These are phyloP conservation scores for Troides oblongomaculatus DNA, from an alignment of 2,888 invertebrate genomes.

Conservation along the genomic window DNA sequence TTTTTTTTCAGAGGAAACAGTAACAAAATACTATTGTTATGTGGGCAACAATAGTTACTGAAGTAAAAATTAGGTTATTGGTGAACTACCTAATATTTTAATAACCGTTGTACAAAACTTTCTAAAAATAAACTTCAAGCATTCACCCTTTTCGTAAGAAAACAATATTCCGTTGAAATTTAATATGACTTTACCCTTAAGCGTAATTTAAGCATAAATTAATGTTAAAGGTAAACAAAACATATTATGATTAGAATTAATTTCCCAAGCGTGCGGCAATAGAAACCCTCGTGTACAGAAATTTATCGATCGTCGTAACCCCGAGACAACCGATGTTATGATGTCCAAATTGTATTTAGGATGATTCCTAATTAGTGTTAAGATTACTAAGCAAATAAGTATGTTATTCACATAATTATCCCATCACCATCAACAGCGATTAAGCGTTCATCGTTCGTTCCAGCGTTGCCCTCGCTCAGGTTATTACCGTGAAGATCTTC, in stretches of 20 bases:
- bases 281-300: conserved; percentile 20
- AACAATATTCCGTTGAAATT: background rate
- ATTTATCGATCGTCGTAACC: conserved; percentile 11
- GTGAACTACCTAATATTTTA: background rate
- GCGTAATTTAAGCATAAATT: conserved; percentile 12
- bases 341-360: background rate
- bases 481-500: too few species aligned
- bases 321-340: background rate
- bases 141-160: background rate
- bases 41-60: too few species aligned
- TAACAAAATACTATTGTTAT: too few species aligned
- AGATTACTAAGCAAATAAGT: background rate
- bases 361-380: background rate
- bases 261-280: conserved; percentile 26
- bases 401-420: background rate
- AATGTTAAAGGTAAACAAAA: conserved; percentile 15
- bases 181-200: background rate
- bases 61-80: too few species aligned
- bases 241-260: conserved; percentile 22
- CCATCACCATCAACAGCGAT: too few species aligned
- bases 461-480: too few species aligned
- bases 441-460: too few species aligned
- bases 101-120: background rate
- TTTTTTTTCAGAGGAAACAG: too few species aligned
- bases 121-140: background rate